Evolutionary conservation across 1,140 invertebrate species (phyloP), one percentile per base, ranked within the genome.

Genomic region (Drosophila neocordata): DNA sequence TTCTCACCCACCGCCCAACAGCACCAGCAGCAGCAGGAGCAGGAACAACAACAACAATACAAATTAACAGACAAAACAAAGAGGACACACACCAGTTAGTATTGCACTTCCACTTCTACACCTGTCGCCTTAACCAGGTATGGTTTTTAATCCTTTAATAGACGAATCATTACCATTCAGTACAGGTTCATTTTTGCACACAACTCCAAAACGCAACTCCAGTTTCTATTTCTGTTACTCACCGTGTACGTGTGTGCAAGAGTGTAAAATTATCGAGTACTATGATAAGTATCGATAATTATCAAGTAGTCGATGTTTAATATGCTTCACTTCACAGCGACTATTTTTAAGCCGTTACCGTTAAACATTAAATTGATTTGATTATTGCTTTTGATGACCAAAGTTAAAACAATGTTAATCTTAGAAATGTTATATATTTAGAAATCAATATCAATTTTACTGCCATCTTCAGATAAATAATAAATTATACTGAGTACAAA

Each of bases 151-250:
- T 48, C 41, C 41, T 20, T 48, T 48, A 9, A 44, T 15, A 44
- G 41, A 44, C 41, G 41, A 44, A 44, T 44, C 41, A 48, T 35
- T 35, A 35, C 34, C 34, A 35, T 48, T 48, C n/a, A 38, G n/a
- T 38, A 13, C n/a, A n/a, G n/a, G 13, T 38, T 38, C 37, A 38
- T 38, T 38, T 37, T 38, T 13, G 37, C n/a, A 48, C 41, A 38
- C 15, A 48, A 15, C 9, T 35, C 34, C 34, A 35, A n/a, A n/a
- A 35, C 34, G 9, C 34, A 35, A 35, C 34, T 34, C 31, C 34
- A 35, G 5, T 12, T 35, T 35, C 9, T 35, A 35, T 35, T 35
- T 12, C 34, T 34, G 31, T 34, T 34, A 34, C 35, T 34, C 8
- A 34, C 35, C 8, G 35, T 37, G 37, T n/a, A 38, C 37, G n/a